Conservation (phyloP, 2,113 vertebrate genomes). For the Oryzias celebensis region DNA sequence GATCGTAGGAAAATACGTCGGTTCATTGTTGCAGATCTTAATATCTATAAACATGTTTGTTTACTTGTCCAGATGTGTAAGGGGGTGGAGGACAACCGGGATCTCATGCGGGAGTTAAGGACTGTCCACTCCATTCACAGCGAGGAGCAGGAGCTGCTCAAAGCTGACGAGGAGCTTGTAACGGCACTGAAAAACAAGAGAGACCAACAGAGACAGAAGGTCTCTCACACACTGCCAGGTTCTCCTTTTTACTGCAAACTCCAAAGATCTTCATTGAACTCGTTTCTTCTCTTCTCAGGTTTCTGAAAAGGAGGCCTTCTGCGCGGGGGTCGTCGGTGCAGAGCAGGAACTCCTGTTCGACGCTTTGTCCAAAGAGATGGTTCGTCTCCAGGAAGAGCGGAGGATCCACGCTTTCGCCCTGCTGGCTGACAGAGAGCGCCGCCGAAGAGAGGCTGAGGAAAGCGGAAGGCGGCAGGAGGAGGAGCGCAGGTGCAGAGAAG, state of each 20-base stretch:
- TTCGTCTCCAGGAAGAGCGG: slow-evolving; percentile 88
- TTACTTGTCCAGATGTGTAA: slow-evolving; percentile 83
- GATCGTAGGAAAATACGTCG: no score
- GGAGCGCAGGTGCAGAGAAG: slow-evolving; percentile 78
- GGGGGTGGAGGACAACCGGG: slow-evolving; percentile 82
- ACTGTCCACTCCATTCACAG: slow-evolving; percentile 81
- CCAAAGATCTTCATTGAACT: neutral
- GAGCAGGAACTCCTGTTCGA: slow-evolving; percentile 81
- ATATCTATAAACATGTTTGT: no score
- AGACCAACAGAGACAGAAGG: slow-evolving; percentile 75
- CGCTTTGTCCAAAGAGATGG: slow-evolving; percentile 90
- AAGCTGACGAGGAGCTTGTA: slow-evolving; percentile 73
- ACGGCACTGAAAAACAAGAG: slow-evolving; percentile 77
- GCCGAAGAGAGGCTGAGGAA: slow-evolving; percentile 87
- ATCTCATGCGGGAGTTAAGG: slow-evolving; percentile 87
- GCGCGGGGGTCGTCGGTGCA: slow-evolving; percentile 76
- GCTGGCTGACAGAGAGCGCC: slow-evolving; percentile 86
- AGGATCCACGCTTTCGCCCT: slow-evolving; percentile 85
- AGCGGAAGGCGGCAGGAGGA: slow-evolving; percentile 88
- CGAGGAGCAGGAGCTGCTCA: slow-evolving; percentile 78
- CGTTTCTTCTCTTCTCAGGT: slow-evolving; percentile 57
- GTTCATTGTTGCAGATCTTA: no score
- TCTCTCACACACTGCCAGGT: slow-evolving; percentile 32
- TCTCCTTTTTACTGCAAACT: neutral
- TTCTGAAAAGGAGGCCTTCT: slow-evolving; percentile 69